Conservation (phyloP, 1,140 invertebrate species). For the Idris sp. region DNA sequence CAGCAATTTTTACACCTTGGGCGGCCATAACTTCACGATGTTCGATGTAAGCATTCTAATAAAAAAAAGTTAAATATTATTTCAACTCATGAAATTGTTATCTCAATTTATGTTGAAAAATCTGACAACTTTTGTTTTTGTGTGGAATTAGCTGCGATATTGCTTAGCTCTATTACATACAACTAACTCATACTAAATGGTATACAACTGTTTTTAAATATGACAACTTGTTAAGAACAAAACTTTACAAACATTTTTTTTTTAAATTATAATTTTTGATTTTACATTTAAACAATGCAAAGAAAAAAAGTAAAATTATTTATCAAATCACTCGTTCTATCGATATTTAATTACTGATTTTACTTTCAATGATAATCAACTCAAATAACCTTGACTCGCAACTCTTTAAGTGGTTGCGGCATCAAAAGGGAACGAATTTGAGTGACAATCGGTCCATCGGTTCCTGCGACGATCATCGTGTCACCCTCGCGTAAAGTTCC, state of each 20-base stretch:
- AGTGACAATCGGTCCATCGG: slow-evolving; percentile 98
- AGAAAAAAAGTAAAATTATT: too few relatives aligned
- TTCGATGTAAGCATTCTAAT: slow-evolving; percentile 95
- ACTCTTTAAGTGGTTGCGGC: slow-evolving; percentile 98
- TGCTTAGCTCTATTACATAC: too few relatives aligned
- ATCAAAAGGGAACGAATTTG: slow-evolving; percentile 97
- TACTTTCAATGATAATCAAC: not conserved
- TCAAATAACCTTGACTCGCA: slow-evolving; percentile 95
- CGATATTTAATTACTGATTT: not conserved
- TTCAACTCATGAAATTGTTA: not conserved
- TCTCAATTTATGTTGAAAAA: not conserved
- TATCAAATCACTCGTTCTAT: too few relatives aligned
- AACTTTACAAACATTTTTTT: too few relatives aligned
- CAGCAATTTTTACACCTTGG: slow-evolving; percentile 98
- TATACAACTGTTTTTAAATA: too few relatives aligned
- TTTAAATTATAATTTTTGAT: too few relatives aligned
- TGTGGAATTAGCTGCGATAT: too few relatives aligned
- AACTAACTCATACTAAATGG: too few relatives aligned
- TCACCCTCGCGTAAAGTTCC: slow-evolving; percentile 95
- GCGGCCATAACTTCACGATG: slow-evolving; percentile 96
- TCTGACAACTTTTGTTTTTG: too few relatives aligned
- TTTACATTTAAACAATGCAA: too few relatives aligned
- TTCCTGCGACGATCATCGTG: slow-evolving; percentile 96
- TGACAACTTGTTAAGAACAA: too few relatives aligned
- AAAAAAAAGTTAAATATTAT: not conserved